Evolutionary conservation across 1,140 invertebrate genomes (phyloP), one percentile per base, ranked within the genome.

Genomic region (Achatina immaculata): DNA sequence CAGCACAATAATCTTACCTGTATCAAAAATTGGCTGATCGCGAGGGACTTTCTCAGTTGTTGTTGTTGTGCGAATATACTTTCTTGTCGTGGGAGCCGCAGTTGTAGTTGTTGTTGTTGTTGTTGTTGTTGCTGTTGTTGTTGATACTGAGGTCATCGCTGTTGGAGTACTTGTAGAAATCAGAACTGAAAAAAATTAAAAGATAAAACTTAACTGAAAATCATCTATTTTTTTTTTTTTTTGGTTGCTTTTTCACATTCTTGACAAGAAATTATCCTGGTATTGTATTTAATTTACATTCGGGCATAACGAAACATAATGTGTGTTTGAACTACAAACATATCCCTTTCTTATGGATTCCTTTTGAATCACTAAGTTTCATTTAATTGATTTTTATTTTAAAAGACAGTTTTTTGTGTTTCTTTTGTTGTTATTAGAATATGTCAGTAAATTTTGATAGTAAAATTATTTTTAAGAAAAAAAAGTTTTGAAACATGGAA

Each of bases 41-140:
- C 69, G 73, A 1, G 69, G 72, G 0, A 69, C 73, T 65, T 51
- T 78, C 19, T 76, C 78, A 9, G 68, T 40, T 40, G 45, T 34
- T 36, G 45, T 45, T 24, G 81, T 82, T 73, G 66, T 82, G 0
- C 51, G 62, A 19, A 40, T 36, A 31, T n/a, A 6, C 28, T 66
- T 48, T 14, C 43, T 0, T 24, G 80, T 75, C 21, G 71, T 75
- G 36, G 55, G 66, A 51, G 81, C 68, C 21, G 81, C 72, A 21
- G 74, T 69, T 11, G 73, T 66, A 11, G 66, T 68, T 9, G 66
- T 6, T 14, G 66, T 36, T 9, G 68, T 69, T 19, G 36, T 40
- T 14, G 68, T 40, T 3, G 68, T 69, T n/a, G 68, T 69, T 14
- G 68, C 1, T 51, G 71, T 51, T 40, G 71, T 51, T 16, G 71